These are phyloP conservation scores for Drosophila nr. medialis DNA, from an alignment of 2,888 invertebrate species.

Conservation along the genomic window DNA sequence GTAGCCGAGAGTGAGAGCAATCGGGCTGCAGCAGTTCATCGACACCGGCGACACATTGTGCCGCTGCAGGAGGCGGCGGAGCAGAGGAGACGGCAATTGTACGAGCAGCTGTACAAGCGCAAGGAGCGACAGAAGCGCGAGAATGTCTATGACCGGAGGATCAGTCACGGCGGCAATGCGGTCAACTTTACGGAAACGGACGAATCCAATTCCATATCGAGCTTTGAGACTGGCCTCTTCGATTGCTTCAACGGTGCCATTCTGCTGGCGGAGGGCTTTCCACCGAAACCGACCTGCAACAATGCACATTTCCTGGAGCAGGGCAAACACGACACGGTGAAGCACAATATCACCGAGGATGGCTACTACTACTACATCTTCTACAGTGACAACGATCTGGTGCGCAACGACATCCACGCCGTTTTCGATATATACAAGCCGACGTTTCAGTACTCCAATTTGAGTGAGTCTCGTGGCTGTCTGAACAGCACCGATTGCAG, in stretches of 20 bases:
- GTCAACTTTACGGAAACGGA: constrained; percentile 86
- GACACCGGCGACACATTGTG: constrained; percentile 3
- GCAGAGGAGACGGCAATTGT: constrained; percentile 71
- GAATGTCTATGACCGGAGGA: constrained; percentile 89
- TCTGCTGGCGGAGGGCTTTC: constrained; percentile 89
- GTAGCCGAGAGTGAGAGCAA: constrained; percentile 10
- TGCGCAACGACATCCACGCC: constrained; percentile 92
- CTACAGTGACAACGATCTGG: constrained; percentile 93
- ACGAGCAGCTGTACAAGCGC: constrained; percentile 76
- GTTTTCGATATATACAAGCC: constrained; percentile 94
- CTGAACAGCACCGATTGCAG: constrained; percentile 91
- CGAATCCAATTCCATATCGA: constrained; percentile 90
- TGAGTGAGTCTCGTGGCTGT: constrained; percentile 86
- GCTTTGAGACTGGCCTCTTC: constrained; percentile 91
- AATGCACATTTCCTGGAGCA: constrained; percentile 89
- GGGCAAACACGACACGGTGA: constrained; percentile 88
- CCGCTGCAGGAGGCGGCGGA: constrained; percentile 17
- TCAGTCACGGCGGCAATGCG: constrained; percentile 91
- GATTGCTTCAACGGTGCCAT: constrained; percentile 92
- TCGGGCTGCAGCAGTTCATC: not conserved
- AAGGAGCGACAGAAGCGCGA: constrained; percentile 83
- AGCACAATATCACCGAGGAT: constrained; percentile 90
- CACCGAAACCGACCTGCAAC: constrained; percentile 89
- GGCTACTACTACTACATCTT: constrained; percentile 96
- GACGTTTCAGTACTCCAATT: constrained; percentile 89